These are phyloP conservation scores for Archips xylosteana DNA, from an alignment of 2,888 invertebrate species.

Conservation along the genomic window DNA sequence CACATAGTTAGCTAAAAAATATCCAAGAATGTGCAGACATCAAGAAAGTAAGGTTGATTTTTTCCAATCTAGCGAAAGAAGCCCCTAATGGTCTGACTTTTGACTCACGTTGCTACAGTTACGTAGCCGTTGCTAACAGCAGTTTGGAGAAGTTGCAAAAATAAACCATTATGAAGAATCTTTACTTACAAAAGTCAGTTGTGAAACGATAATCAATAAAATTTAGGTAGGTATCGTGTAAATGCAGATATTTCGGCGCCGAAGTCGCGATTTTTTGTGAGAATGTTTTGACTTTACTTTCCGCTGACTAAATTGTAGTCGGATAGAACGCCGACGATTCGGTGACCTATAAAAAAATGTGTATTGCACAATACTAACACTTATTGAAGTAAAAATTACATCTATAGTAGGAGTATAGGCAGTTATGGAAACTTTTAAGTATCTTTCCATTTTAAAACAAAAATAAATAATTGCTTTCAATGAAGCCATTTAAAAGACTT, in stretches of 20 bases:
- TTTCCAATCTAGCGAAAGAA: background rate
- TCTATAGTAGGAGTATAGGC: no score
- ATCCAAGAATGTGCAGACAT: background rate
- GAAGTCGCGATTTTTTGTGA: background rate
- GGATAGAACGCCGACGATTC: background rate
- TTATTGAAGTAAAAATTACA: no score
- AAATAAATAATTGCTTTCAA: no score
- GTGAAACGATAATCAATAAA: background rate
- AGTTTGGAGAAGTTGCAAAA: background rate
- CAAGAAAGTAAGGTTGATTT: background rate
- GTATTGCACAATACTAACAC: background rate
- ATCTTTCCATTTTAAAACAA: no score
- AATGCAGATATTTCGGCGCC: background rate
- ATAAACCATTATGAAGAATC: background rate
- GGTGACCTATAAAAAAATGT: background rate
- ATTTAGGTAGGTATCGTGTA: background rate
- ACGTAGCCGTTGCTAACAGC: background rate
- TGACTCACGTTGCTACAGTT: background rate
- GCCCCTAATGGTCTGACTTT: background rate
- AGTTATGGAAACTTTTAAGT: no score
- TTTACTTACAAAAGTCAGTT: background rate
- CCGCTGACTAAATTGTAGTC: background rate
- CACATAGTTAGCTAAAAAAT: no score
- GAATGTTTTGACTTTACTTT: background rate
- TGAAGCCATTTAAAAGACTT: conserved; percentile 4